Evolutionary conservation across 2,888 invertebrate species (phyloP).

Genomic region (Leptopterna dolabrata): DNA sequence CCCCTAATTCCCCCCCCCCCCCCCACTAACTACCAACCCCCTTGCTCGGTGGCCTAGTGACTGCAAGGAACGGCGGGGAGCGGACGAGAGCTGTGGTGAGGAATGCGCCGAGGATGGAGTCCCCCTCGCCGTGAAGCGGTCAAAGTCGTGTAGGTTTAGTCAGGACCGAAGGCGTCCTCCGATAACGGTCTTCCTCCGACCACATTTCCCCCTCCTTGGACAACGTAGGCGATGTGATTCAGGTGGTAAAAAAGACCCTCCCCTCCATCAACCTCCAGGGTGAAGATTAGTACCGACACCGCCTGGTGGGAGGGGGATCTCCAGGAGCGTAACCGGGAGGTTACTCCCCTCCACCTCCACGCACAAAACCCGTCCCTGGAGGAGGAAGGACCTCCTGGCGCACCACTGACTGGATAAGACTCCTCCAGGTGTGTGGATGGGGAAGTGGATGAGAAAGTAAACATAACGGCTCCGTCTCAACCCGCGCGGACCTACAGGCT

Average conservation of each 20-base stretch:
- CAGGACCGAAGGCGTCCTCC: conserved; percentile 9
- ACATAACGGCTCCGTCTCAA: conserved; percentile 49
- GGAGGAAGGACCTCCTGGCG: not conserved
- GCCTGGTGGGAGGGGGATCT: no score
- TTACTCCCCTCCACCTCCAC: not conserved
- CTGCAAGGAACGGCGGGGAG: no score
- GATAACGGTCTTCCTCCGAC: conserved; percentile 25
- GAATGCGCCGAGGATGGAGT: not conserved
- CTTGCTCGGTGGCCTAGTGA: no score
- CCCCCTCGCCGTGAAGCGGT: conserved; percentile 4
- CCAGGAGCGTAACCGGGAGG: not conserved
- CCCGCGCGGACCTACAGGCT: not conserved
- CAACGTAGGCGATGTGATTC: conserved; percentile 13
- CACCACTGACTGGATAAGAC: not conserved
- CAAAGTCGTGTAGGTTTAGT: conserved; percentile 45
- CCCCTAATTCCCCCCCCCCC: no score
- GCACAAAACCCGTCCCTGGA: no score
- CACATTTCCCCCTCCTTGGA: not conserved
- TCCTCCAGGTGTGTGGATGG: not conserved
- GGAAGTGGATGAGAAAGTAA: conserved; percentile 49
- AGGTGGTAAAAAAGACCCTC: not conserved
- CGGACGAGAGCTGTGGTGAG: not conserved
- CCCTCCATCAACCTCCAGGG: not conserved
- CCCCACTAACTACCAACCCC: no score
- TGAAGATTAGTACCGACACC: no score